These are phyloP conservation scores for Osmerus eperlanus DNA, from an alignment of 2,113 vertebrate genomes.

Conservation along the genomic window DNA sequence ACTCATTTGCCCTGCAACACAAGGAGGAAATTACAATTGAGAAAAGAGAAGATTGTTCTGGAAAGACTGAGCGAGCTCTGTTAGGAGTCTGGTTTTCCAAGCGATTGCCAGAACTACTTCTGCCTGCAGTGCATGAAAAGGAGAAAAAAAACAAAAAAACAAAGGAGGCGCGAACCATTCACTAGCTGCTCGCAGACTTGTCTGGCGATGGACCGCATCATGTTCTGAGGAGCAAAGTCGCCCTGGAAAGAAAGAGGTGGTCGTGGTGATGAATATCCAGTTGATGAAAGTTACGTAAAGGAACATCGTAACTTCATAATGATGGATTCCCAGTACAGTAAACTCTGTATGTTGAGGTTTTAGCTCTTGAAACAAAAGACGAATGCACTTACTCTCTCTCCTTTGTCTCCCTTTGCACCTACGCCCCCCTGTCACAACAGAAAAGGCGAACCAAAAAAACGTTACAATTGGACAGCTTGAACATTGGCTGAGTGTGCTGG, in stretches of 20 bases:
- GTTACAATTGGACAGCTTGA: not conserved
- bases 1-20: slow-evolving; percentile 84
- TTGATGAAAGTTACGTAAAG: not conserved
- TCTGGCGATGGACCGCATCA: slow-evolving; percentile 96
- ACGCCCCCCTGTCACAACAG: slow-evolving; percentile 76
- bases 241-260: slow-evolving; percentile 70
- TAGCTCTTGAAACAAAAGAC: too few species aligned
- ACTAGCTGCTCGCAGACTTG: slow-evolving; percentile 96
- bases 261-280: not conserved
- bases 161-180: slow-evolving; percentile 73
- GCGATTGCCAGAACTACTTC: not conserved
- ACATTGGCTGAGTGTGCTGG: not conserved
- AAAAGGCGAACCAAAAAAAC: slow-evolving; percentile 18
- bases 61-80: not conserved
- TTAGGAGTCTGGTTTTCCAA: not conserved
- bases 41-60: not conserved
- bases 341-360: too few species aligned
- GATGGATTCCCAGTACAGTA: too few species aligned
- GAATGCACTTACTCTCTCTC: slow-evolving; percentile 87
- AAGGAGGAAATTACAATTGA: slow-evolving; percentile 8
- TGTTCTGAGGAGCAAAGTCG: slow-evolving; percentile 95
- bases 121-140: not conserved
- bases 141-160: not conserved
- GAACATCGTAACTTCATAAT: too few species aligned
- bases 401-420: slow-evolving; percentile 92